phyloP scores from a whole-genome alignment of 2,797 vertebrate genomes.

The Gymnocypris eckloni region DNA sequence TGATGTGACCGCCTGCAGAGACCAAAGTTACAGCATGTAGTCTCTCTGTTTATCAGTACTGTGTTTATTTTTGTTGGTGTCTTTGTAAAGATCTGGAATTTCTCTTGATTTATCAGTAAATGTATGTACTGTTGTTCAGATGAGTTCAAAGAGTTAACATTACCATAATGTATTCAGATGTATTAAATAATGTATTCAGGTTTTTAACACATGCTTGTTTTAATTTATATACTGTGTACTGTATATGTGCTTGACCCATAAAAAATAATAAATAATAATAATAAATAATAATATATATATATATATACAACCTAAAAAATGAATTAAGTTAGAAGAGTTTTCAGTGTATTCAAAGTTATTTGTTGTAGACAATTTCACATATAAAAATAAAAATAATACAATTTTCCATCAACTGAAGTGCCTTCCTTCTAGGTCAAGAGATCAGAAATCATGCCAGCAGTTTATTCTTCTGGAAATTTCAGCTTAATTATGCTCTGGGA shows the following conservation, averaged over 20 bases:
- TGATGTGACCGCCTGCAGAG: conserved; percentile 58
- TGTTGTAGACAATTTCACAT: not conserved
- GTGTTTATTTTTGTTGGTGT: not conserved
- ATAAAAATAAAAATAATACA: not conserved
- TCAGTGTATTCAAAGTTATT: not conserved
- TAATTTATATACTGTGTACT: not conserved
- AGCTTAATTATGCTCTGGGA: not conserved
- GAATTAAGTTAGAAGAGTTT: not conserved
- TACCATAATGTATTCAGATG: not conserved
- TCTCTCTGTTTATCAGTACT: conserved; percentile 68
- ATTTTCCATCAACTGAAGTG: not conserved
- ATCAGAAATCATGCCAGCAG: not conserved
- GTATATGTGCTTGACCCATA: too few species aligned
- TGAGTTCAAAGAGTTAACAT: not conserved
- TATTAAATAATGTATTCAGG: not conserved
- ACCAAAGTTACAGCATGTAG: conserved; percentile 67
- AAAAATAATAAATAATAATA: too few species aligned
- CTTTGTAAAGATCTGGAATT: conserved; percentile 2
- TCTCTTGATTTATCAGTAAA: not conserved
- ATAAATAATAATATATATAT: too few species aligned
- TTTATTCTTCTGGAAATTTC: not conserved
- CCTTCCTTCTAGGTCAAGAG: not conserved
- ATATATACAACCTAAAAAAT: not conserved
- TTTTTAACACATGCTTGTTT: not conserved
- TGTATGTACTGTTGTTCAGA: not conserved